Evolutionary conservation across 1,140 invertebrate genomes (phyloP).

Genomic region (Diploscapter pachys): DNA sequence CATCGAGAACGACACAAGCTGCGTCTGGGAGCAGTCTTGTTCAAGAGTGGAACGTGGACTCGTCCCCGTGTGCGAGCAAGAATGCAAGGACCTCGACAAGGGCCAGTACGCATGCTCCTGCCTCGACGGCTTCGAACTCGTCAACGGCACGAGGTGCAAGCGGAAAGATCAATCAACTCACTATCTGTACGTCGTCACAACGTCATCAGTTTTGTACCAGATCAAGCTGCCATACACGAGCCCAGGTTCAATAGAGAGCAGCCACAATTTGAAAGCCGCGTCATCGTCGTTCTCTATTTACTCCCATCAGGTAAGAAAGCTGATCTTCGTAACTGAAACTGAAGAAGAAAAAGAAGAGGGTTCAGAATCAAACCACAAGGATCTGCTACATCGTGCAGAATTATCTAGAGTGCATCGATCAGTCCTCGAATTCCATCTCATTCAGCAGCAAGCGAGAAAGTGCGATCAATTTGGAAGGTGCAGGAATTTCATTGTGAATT

Average conservation of each 20-base stretch:
- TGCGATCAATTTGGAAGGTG: not conserved
- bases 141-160: constrained; percentile 13
- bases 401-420: not conserved
- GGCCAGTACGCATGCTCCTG: constrained; percentile 9
- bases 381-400: constrained; percentile 3
- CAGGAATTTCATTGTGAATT: constrained; percentile 8
- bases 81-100: constrained; percentile 7
- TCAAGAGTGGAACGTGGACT: constrained; percentile 5
- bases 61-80: constrained; percentile 13
- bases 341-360: not conserved
- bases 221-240: not conserved
- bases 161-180: too few species aligned
- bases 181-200: too few species aligned
- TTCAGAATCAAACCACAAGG: not conserved
- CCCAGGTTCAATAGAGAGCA: not conserved
- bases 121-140: constrained; percentile 4
- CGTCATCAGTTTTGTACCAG: not conserved
- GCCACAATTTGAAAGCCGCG: not conserved
- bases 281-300: not conserved
- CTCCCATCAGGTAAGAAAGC: constrained; percentile 1
- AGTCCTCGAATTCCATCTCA: not conserved
- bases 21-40: constrained; percentile 2
- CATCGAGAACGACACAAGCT: constrained; percentile 4
- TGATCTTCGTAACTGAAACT: not conserved
- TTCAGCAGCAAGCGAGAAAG: constrained; percentile 6